Percentiles rank a stretch among this genome's conserved stretches.
Conservation (phyloP, 2,113 vertebrate species). For the Eurypyga helias region DNA sequence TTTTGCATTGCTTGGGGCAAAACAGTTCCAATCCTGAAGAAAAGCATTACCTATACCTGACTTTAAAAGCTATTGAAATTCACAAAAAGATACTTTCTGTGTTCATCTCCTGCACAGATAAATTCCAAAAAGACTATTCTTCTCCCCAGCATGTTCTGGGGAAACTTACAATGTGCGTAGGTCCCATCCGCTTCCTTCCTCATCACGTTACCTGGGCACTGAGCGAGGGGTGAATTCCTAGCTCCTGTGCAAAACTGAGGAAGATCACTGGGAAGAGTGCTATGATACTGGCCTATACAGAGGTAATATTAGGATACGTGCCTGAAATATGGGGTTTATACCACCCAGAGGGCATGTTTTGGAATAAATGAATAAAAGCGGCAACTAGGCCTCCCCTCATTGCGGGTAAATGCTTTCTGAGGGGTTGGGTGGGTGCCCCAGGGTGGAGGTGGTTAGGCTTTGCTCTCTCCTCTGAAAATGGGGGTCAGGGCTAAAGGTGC, state of each 20-base stretch:
- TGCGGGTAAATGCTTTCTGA: not conserved
- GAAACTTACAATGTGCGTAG: not conserved
- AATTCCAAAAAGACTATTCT: not conserved
- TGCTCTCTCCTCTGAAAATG: not conserved
- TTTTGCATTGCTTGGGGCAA: not conserved
- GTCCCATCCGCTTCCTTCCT: not conserved
- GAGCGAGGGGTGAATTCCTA: not conserved
- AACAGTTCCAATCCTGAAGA: not conserved
- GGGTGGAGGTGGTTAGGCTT: not conserved
- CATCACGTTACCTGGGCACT: not conserved
- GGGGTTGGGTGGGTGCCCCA: accelerated
- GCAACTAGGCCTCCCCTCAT: not conserved
- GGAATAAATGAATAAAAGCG: not conserved
- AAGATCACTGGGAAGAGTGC: not conserved
- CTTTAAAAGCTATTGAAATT: not conserved
- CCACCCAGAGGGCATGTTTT: not conserved
- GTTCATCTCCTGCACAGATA: not conserved
- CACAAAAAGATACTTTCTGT: not conserved
- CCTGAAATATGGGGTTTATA: not conserved
- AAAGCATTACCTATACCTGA: not conserved
- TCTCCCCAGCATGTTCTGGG: not conserved
- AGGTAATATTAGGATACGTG: not conserved
- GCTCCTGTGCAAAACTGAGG: not conserved
- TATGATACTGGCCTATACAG: not conserved
- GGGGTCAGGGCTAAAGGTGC: not conserved